These are phyloP conservation scores for Silurus asotus DNA, from an alignment of 2,113 vertebrate genomes.

Conservation along the genomic window DNA sequence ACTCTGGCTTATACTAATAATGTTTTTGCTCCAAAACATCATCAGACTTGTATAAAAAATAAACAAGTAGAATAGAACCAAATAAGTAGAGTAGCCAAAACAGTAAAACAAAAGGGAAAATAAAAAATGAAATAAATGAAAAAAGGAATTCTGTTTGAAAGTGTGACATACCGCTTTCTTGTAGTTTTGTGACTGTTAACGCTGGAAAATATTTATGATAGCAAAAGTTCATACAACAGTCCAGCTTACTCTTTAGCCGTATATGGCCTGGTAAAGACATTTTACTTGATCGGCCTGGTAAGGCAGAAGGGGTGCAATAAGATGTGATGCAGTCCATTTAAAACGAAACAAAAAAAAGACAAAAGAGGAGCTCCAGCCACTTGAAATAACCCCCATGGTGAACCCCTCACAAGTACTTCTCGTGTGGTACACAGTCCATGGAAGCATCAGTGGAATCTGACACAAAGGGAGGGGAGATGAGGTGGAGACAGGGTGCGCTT, in stretches of 20 bases:
- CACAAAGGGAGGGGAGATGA: conserved; percentile 65
- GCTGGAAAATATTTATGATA: conserved; percentile 90
- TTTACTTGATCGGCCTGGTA: conserved; percentile 83
- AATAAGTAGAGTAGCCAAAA: conserved; percentile 40
- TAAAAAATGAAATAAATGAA: too few relatives aligned
- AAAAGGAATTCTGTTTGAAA: conserved; percentile 79
- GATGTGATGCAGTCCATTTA: conserved; percentile 61
- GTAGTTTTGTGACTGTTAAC: conserved; percentile 91
- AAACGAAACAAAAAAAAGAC: conserved; percentile 51
- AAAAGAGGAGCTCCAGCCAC: conserved; percentile 53
- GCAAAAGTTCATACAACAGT: conserved; percentile 94
- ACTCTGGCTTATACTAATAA: neutral
- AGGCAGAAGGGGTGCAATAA: conserved; percentile 76
- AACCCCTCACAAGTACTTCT: conserved; percentile 78
- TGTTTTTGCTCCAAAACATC: neutral
- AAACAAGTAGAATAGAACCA: neutral
- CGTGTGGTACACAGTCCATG: conserved; percentile 88
- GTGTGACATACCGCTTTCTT: conserved; percentile 95
- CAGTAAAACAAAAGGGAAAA: conserved; percentile 76
- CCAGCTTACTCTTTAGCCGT: conserved; percentile 90
- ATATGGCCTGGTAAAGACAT: conserved; percentile 83
- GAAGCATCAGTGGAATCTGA: conserved; percentile 78
- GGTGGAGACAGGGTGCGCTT: conserved; percentile 83
- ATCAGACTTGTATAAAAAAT: conserved; percentile 4
- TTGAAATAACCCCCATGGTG: conserved; percentile 63